phyloP scores from a whole-genome alignment of 2,113 vertebrate genomes.

The Trichechus manatus region DNA sequence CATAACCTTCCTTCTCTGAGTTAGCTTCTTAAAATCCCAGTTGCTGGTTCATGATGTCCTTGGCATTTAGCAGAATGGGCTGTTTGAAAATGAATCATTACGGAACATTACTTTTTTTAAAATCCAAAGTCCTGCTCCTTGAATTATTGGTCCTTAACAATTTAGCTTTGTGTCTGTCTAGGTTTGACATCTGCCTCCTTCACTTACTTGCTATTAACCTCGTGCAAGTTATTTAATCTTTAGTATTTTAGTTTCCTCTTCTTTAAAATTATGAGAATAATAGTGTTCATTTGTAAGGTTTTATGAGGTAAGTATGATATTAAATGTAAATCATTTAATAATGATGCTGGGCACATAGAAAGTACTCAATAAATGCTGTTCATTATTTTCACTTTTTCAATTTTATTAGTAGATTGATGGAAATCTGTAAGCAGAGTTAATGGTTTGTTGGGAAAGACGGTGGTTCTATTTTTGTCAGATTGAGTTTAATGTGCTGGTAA shows the following conservation, averaged over 20 bases:
- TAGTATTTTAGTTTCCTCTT: slow-evolving; percentile 28
- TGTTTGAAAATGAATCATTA: slow-evolving; percentile 57
- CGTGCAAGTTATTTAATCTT: slow-evolving; percentile 1
- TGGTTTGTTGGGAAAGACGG: neutral
- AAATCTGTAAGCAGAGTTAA: neutral
- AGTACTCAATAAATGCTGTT: neutral
- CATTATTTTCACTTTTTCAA: neutral
- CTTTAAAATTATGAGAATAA: slow-evolving; percentile 24
- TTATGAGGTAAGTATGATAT: neutral
- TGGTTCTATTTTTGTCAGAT: slow-evolving; percentile 32
- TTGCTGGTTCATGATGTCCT: slow-evolving; percentile 31
- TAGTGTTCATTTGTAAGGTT: neutral
- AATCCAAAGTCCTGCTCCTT: neutral
- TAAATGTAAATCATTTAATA: slow-evolving; percentile 48
- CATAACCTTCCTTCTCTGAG: neutral
- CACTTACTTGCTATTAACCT: slow-evolving; percentile 48
- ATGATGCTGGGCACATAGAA: slow-evolving; percentile 1
- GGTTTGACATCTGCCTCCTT: neutral
- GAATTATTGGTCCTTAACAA: neutral
- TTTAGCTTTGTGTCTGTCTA: neutral
- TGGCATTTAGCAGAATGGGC: slow-evolving; percentile 59
- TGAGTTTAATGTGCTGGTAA: slow-evolving; percentile 29
- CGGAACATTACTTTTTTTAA: slow-evolving; percentile 25
- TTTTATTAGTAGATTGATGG: neutral
- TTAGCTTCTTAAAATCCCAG: slow-evolving; percentile 55